These are phyloP conservation scores for Lontra canadensis DNA, from an alignment of 2,113 vertebrate species.

Conservation along the genomic window DNA sequence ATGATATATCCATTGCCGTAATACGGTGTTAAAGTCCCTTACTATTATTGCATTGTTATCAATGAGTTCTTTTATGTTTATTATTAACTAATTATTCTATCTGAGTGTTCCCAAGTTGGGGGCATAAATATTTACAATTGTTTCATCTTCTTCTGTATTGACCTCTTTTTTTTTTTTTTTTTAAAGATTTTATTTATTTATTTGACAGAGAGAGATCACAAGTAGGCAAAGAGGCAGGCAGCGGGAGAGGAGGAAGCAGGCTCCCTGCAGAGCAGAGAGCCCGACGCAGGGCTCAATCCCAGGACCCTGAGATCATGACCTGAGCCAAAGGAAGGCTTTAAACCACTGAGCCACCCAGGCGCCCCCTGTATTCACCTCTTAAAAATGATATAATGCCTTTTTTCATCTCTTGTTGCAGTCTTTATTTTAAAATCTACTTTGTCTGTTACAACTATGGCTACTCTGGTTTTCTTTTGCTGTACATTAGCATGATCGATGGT, in stretches of 20 bases:
- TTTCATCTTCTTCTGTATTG: not conserved
- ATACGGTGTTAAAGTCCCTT: not conserved
- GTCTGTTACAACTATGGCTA: not conserved
- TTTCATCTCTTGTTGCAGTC: not conserved
- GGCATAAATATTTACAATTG: not conserved
- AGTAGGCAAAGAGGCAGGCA: too few species aligned
- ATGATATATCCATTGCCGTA: not conserved
- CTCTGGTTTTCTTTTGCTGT: not conserved
- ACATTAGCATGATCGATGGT: not conserved
- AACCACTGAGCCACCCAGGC: too few species aligned
- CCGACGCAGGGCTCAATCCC: too few species aligned
- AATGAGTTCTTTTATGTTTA: not conserved
- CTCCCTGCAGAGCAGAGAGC: too few species aligned
- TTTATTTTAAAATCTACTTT: not conserved
- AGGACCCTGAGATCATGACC: too few species aligned
- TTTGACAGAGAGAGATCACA: too few species aligned
- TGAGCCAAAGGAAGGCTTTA: too few species aligned
- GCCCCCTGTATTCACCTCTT: not conserved
- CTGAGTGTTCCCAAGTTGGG: too few species aligned
- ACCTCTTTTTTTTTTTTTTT: not conserved
- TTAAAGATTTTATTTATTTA: too few species aligned
- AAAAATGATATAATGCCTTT: not conserved
- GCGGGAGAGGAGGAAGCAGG: too few species aligned
- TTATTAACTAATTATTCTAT: too few species aligned
- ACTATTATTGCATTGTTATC: not conserved